phyloP scores from a whole-genome alignment of 2,797 vertebrate species.

The Oreochromis mossambicus region DNA sequence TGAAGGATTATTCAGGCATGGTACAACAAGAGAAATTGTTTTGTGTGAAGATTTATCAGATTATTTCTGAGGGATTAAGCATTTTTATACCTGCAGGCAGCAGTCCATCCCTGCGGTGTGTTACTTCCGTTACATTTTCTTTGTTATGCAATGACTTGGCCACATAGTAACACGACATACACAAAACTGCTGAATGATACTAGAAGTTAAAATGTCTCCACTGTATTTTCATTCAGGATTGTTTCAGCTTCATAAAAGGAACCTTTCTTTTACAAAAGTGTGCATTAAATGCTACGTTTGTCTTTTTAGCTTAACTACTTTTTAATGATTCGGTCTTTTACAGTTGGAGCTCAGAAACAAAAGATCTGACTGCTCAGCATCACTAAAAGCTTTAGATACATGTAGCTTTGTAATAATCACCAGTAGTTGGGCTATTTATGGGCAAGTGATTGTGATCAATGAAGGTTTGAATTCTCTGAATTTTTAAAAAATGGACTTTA shows the following conservation, averaged over 20 bases:
- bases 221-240: constrained; percentile 27
- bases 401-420: background rate
- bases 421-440: background rate
- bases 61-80: constrained; percentile 26
- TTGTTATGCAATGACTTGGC: background rate
- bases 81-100: background rate
- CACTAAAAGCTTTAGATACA: background rate
- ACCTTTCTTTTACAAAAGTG: constrained; percentile 6
- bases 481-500: background rate
- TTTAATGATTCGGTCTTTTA: background rate
- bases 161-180: background rate
- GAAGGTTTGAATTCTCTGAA: background rate
- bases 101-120: background rate
- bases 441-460: background rate
- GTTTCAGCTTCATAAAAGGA: background rate
- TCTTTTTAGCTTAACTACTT: background rate
- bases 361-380: background rate
- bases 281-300: constrained; percentile 4
- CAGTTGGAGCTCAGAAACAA: background rate
- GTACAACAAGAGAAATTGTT: constrained; percentile 22
- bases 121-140: background rate
- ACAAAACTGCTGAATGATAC: constrained; percentile 18
- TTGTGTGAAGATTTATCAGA: constrained; percentile 28
- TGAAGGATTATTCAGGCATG: constrained; percentile 24
- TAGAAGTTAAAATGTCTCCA: constrained; percentile 23